These are phyloP conservation scores for Parasteatoda tepidariorum DNA, from an alignment of 1,140 invertebrate species.

Conservation along the genomic window DNA sequence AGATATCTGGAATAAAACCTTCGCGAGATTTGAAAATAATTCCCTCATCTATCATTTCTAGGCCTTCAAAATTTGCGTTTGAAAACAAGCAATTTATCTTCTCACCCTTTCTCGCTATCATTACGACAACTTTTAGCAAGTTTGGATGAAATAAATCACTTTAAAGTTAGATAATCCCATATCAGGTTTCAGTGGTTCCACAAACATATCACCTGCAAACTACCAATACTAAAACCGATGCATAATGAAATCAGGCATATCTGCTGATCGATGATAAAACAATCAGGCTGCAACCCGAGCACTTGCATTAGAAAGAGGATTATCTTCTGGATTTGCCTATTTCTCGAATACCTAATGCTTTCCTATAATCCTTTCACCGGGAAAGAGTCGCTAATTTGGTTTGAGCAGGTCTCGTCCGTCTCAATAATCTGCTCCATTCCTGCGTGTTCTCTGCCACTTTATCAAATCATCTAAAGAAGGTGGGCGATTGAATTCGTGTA, in stretches of 20 bases:
- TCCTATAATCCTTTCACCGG: slow-evolving; percentile 17
- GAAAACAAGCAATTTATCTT: slow-evolving; percentile 22
- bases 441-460: background rate
- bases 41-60: background rate
- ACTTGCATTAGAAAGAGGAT: slow-evolving; percentile 12
- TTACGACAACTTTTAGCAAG: slow-evolving; percentile 30
- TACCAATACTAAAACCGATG: slow-evolving; percentile 1
- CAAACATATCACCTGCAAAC: slow-evolving; percentile 22
- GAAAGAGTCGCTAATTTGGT: slow-evolving; percentile 39
- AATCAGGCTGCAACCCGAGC: slow-evolving; percentile 22
- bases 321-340: slow-evolving; percentile 26
- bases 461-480: slow-evolving; percentile 4
- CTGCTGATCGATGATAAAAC: slow-evolving; percentile 49
- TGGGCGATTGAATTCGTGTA: slow-evolving; percentile 25
- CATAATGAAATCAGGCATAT: slow-evolving; percentile 43
- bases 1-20: background rate
- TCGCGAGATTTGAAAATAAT: background rate
- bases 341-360: background rate
- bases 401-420: background rate
- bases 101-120: slow-evolving; percentile 7
- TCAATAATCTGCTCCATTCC: slow-evolving; percentile 22
- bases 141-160: slow-evolving; percentile 39
- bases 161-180: slow-evolving; percentile 34
- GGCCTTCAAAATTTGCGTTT: background rate
- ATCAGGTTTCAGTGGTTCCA: slow-evolving; percentile 17